Conservation (phyloP, 2,113 vertebrate species). For the Microtus richardsoni region DNA sequence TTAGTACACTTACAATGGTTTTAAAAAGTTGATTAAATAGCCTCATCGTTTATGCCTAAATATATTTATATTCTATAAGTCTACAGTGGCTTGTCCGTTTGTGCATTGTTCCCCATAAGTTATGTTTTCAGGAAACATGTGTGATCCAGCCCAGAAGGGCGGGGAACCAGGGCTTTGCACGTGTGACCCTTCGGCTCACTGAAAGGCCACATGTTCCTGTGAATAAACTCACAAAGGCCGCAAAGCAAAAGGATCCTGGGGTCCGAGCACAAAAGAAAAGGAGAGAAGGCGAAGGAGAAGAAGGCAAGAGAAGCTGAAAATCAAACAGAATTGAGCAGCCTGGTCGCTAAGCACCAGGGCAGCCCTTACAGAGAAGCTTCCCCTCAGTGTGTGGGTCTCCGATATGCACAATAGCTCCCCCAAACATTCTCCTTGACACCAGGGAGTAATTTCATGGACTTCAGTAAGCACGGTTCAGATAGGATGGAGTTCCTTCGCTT, state of each 20-base stretch:
- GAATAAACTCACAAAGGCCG: slow-evolving; percentile 58
- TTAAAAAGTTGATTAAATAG: not conserved
- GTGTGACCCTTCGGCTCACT: slow-evolving; percentile 28
- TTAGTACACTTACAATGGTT: not conserved
- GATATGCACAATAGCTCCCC: not conserved
- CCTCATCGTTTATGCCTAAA: not conserved
- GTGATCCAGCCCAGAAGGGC: not conserved
- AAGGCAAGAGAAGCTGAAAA: slow-evolving; percentile 45
- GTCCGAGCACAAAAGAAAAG: slow-evolving; percentile 45
- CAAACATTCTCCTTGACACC: not conserved
- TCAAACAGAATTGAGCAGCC: not conserved
- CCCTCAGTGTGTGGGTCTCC: not conserved
- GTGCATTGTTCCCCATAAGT: not conserved
- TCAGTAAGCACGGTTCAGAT: not conserved
- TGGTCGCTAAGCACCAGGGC: not conserved
- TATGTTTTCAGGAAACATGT: not conserved
- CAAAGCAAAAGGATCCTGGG: slow-evolving; percentile 29
- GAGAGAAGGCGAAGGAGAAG: not conserved
- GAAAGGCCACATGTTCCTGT: slow-evolving; percentile 44
- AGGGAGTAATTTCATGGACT: not conserved
- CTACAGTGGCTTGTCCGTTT: not conserved
- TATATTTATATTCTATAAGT: not conserved
- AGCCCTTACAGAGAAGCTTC: not conserved
- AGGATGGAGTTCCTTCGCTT: not conserved
- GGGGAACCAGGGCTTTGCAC: not conserved